Percentiles rank a stretch among this genome's conserved stretches.
These are phyloP conservation scores for Heliocidaris tuberculata DNA, from an alignment of 35 echinoderm and acorn worm genomes.

Conservation along the genomic window DNA sequence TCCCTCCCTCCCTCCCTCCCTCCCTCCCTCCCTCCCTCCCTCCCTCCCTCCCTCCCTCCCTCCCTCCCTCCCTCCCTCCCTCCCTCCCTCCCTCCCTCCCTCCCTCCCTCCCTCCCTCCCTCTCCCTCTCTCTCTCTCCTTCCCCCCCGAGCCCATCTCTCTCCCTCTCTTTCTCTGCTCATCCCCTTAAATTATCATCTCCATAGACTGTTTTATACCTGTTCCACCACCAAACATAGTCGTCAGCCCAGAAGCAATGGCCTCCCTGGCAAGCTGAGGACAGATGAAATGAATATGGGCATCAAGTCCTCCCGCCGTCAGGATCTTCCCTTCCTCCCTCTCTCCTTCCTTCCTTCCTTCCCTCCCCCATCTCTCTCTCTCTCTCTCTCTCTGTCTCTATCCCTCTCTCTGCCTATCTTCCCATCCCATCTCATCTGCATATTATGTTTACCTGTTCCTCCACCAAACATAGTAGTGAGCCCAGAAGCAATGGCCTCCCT, in stretches of 20 bases:
- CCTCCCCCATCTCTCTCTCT: no score
- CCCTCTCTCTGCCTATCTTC: no score
- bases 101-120: neutral
- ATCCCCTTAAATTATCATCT: neutral
- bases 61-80: no score
- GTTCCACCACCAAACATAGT: conserved; percentile 91
- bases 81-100: neutral
- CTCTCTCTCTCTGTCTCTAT: no score
- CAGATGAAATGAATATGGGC: conserved; percentile 89
- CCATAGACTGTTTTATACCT: conserved; percentile 23
- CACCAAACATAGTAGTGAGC: conserved; percentile 83
- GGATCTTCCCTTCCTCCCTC: conserved; percentile 10
- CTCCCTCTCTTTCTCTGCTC: no score
- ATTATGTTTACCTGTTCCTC: conserved; percentile 66
- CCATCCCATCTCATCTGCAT: no score
- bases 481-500: conserved; percentile 78
- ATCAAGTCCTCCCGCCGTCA: conserved; percentile 52
- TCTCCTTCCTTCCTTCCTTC: neutral
- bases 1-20: no score
- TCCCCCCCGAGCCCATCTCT: neutral
- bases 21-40: no score
- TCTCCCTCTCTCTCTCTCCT: neutral
- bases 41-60: neutral
- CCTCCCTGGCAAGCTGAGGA: conserved; percentile 77
- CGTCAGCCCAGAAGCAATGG: conserved; percentile 75